These are phyloP conservation scores for Eilema griseolum DNA, from an alignment of 2,888 invertebrate genomes.

Conservation along the genomic window DNA sequence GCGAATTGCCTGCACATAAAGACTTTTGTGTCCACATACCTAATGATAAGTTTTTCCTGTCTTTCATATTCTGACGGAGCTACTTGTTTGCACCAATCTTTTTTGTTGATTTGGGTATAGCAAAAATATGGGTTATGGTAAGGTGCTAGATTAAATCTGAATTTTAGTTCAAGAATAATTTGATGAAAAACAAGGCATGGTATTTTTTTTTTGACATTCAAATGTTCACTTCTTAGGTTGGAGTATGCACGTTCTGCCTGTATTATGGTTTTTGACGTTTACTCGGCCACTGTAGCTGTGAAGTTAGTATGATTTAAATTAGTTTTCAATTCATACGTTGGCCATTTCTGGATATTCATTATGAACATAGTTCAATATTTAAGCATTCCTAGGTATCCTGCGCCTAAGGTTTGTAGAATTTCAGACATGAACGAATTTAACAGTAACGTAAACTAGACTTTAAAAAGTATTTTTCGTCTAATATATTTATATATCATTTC, in stretches of 20 bases:
- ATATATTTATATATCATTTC: background rate
- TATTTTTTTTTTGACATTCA: too few relatives aligned
- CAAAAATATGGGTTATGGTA: background rate
- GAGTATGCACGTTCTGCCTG: too few relatives aligned
- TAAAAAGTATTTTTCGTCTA: background rate
- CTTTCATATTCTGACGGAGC: slow-evolving; percentile 1
- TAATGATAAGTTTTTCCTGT: background rate
- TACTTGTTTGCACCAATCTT: slow-evolving; percentile 18
- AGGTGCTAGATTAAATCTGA: background rate
- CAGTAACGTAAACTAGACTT: background rate
- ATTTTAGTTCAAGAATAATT: background rate
- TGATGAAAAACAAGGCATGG: too few relatives aligned
- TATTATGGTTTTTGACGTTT: background rate
- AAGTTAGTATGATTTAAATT: background rate
- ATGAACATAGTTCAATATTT: too few relatives aligned
- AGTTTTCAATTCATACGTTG: background rate
- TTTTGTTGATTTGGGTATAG: slow-evolving; percentile 2
- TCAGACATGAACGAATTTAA: background rate
- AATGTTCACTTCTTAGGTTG: too few relatives aligned
- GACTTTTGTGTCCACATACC: background rate
- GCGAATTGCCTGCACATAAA: slow-evolving; percentile 8
- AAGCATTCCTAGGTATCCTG: too few relatives aligned
- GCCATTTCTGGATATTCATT: too few relatives aligned
- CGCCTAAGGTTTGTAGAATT: background rate
- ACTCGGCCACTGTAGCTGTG: background rate